These are phyloP conservation scores for Bos taurus DNA, from an alignment of 2,113 vertebrate genomes.

Conservation along the genomic window ARS-UCD2.0 NC_037332.1:42274501-42275000, in stretches of 20 bases:
- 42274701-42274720: not conserved
- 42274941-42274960: conserved; percentile 92
- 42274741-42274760: not conserved
- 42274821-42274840: conserved; percentile 40
- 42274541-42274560: conserved; percentile 5
- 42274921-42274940: conserved; percentile 97
- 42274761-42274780: not conserved
- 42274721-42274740: not conserved
- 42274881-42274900: conserved; percentile 98
- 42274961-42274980: not conserved
- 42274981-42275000: not conserved
- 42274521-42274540: not conserved
- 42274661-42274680: not conserved
- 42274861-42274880: conserved; percentile 99
- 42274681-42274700: not conserved
- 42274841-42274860: conserved; percentile 98
- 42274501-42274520: not conserved
- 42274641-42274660: not conserved
- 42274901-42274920: conserved; percentile 99
- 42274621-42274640: not conserved
- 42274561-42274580: not conserved
- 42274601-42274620: not conserved
- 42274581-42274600: not conserved
- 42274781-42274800: not conserved
- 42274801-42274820: not conserved